Base-by-base conservation (phyloP, 2,797 vertebrate species). In the Enteromius thamalakanensis region DNA sequence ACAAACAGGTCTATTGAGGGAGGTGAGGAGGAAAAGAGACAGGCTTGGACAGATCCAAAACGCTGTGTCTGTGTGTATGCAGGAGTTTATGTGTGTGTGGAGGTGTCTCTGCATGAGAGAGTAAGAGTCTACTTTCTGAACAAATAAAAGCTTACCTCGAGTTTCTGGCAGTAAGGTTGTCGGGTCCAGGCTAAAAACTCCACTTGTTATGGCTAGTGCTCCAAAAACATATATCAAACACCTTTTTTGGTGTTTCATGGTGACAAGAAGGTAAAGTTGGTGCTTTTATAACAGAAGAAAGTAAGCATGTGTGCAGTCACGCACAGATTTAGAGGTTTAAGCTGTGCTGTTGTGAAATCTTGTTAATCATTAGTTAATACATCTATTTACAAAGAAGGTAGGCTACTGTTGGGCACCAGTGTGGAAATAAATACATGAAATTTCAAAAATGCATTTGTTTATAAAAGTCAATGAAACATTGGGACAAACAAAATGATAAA, bases 351-450 rank as follows among this genome's bases (percentile, higher is more conserved):
- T 60, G 15, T 37, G n/a, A 51, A 34, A 32, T 23, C 77, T 47
- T 68, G 87, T 86, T 88, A 88, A 88, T 88, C 49, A 86, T 88
- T 88, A 86, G 76, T 34, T 4, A 19, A 65, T 82, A 67, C 79
- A 84, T 78, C 72, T 12, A 76, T 75, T 76, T 71, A 62, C 40
- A 3, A 62, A 77, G 14, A 76, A 74, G 45, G 37, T 19, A n/a
- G 60, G 23, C 32, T 32, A 8, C 12, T 26, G 7, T 34, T 67
- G 1, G 6, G 76, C 42, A 37, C 19, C 45, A 23, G 26, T 51
- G 29, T n/a, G 12, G 23, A 67, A 68, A 32, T 49, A 23, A 37
- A 79, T 67, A 15, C 29, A 34, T 53, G 76, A 0, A 37, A 34
- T 49, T 9, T n/a, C 0, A 62, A 12, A 69, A 42, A 19, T 5